Conservation (phyloP, 1,140 invertebrate genomes). For the Bombus consobrinus region DNA sequence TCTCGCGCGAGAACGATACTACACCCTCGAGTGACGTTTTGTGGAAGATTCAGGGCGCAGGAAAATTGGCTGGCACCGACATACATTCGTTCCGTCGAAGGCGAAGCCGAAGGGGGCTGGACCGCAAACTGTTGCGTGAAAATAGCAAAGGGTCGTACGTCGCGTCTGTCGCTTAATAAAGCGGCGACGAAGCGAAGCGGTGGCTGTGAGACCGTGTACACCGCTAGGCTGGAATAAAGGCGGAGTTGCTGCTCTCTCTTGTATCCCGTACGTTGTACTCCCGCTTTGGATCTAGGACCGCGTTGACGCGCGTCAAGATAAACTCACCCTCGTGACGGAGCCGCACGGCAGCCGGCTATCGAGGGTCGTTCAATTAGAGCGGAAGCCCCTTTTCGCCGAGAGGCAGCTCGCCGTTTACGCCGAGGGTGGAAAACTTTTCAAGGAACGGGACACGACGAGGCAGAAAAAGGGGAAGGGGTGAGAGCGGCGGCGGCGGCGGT, state of each 20-base stretch:
- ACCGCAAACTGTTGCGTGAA: constrained; percentile 81
- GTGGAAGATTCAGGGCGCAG: constrained; percentile 13
- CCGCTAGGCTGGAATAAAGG: constrained; percentile 40
- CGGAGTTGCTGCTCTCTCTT: constrained; percentile 63
- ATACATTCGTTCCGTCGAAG: constrained; percentile 22
- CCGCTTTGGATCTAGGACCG: constrained; percentile 68
- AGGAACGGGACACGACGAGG: constrained; percentile 2
- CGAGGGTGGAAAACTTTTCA: constrained; percentile 52
- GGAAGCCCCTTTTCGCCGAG: constrained; percentile 43
- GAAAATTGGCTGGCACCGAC: constrained; percentile 51
- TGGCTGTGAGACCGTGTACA: constrained; percentile 1
- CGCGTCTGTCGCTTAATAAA: constrained; percentile 73
- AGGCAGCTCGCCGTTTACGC: constrained; percentile 56
- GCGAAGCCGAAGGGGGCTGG: constrained; percentile 11
- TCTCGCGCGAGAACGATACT: too few relatives aligned
- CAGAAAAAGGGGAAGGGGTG: background rate
- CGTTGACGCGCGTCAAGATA: constrained; percentile 73
- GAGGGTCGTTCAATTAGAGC: constrained; percentile 72
- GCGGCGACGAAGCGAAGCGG: constrained; percentile 34
- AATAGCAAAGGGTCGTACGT: constrained; percentile 64
- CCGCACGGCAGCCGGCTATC: constrained; percentile 58
- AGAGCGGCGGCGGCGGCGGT: background rate
- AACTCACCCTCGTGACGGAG: constrained; percentile 71
- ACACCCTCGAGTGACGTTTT: constrained; percentile 20
- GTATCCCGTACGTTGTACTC: background rate